A percentile compares a stretch with the other conserved stretches of the same genome.
Evolutionary conservation across 2,797 vertebrate genomes (phyloP).

Genomic region (Gallinago stenura): DNA sequence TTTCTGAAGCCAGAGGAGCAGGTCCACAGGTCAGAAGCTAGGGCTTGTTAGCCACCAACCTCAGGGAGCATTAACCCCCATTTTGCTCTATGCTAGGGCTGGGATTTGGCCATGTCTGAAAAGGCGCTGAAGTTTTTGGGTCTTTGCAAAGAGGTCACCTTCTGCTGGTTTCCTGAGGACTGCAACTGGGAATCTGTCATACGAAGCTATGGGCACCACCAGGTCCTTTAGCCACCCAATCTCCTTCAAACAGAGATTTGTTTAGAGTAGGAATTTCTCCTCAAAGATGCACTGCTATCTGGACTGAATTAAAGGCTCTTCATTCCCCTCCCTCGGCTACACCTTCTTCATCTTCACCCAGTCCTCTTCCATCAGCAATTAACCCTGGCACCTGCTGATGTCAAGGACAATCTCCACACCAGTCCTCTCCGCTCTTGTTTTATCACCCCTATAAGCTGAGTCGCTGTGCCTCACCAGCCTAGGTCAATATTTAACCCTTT

Average conservation of each 20-base stretch:
- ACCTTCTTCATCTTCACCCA: neutral
- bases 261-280: neutral
- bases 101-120: neutral
- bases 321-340: neutral
- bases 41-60: neutral
- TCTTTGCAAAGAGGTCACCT: neutral
- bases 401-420: conserved; percentile 1
- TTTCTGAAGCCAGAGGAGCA: neutral
- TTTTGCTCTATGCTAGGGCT: neutral
- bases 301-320: neutral
- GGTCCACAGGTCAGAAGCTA: neutral
- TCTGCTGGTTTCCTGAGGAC: neutral
- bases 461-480: neutral
- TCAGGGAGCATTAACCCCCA: neutral
- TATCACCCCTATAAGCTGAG: neutral
- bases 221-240: neutral
- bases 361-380: neutral
- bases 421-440: neutral
- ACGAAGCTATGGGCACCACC: neutral
- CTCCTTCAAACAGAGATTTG: neutral
- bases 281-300: neutral
- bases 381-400: conserved; percentile 7
- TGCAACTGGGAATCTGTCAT: neutral
- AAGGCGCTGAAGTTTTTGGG: neutral
- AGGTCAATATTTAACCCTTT: neutral